Evolutionary conservation across 2,113 vertebrate genomes (phyloP).

Genomic region (Anolis carolinensis): DNA sequence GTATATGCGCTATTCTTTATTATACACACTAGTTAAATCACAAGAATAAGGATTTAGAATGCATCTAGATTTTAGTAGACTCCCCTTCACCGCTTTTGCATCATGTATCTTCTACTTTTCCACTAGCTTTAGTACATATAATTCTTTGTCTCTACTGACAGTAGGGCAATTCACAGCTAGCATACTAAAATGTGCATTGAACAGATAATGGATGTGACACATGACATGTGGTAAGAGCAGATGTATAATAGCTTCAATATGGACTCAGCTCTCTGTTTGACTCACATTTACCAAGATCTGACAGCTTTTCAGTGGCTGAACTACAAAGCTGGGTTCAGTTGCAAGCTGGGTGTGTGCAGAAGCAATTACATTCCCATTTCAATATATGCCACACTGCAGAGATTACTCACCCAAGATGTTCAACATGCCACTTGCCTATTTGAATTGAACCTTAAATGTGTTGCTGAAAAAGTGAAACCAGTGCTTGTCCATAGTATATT

Average conservation of each 20-base stretch:
- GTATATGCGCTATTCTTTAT: no score
- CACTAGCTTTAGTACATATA: not conserved
- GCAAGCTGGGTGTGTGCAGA: not conserved
- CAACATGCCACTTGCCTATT: not conserved
- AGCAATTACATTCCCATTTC: not conserved
- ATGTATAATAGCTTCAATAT: slow-evolving; percentile 28
- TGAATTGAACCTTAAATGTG: not conserved
- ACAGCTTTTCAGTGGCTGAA: not conserved
- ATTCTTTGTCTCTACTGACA: not conserved
- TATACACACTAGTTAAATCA: not conserved
- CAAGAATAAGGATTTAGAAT: not conserved
- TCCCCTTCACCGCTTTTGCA: not conserved
- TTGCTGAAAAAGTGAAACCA: not conserved
- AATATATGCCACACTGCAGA: not conserved
- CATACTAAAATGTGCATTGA: slow-evolving; percentile 14
- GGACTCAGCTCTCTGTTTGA: not conserved
- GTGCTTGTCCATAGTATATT: not conserved
- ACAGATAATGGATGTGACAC: slow-evolving; percentile 5
- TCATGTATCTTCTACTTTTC: not conserved
- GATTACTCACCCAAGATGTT: not conserved
- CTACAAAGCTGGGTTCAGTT: slow-evolving; percentile 22
- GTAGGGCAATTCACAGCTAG: not conserved
- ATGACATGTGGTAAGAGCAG: slow-evolving; percentile 15
- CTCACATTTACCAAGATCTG: slow-evolving; percentile 6
- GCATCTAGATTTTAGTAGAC: rapidly evolving